Percentiles rank a stretch among this genome's conserved stretches.
These are phyloP conservation scores for Vandiemenella viatica DNA, from an alignment of 2,888 invertebrate species.

Conservation along the genomic window DNA sequence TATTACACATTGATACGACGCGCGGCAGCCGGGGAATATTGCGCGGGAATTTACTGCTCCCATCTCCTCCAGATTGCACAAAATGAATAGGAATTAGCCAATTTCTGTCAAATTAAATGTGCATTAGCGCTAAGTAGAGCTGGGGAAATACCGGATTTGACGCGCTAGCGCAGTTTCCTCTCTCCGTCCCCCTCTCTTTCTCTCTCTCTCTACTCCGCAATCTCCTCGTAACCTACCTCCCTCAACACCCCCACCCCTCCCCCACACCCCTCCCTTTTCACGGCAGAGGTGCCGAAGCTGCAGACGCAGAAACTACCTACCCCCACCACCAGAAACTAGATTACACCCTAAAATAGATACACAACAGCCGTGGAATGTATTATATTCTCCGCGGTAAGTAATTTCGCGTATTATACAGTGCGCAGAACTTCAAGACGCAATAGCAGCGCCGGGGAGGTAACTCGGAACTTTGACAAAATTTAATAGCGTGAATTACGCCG, in stretches of 20 bases:
- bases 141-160: slow-evolving; percentile 6
- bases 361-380: background rate
- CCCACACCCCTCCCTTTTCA: background rate
- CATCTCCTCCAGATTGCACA: slow-evolving; percentile 19
- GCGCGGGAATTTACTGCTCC: slow-evolving; percentile 12
- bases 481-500: background rate
- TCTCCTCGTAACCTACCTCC: background rate
- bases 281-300: slow-evolving; percentile 7
- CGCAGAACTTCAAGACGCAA: background rate
- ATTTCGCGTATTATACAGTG: background rate
- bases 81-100: slow-evolving; percentile 30
- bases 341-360: background rate
- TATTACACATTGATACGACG: slow-evolving; percentile 11
- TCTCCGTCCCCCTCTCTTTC: background rate
- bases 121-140: slow-evolving; percentile 25
- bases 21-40: slow-evolving; percentile 13
- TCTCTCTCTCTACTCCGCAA: slow-evolving; percentile 1
- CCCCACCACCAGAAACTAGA: slow-evolving; percentile 2
- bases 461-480: background rate
- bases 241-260: background rate
- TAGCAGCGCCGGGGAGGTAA: background rate
- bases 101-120: slow-evolving; percentile 31
- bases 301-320: slow-evolving; percentile 11
- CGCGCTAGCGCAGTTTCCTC: too few species aligned
- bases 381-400: background rate